Percentiles rank a stretch among this genome's conserved stretches.
These are phyloP conservation scores for Porites rus DNA, from an alignment of 92 coral and sea anemone species.

Conservation along the genomic window DNA sequence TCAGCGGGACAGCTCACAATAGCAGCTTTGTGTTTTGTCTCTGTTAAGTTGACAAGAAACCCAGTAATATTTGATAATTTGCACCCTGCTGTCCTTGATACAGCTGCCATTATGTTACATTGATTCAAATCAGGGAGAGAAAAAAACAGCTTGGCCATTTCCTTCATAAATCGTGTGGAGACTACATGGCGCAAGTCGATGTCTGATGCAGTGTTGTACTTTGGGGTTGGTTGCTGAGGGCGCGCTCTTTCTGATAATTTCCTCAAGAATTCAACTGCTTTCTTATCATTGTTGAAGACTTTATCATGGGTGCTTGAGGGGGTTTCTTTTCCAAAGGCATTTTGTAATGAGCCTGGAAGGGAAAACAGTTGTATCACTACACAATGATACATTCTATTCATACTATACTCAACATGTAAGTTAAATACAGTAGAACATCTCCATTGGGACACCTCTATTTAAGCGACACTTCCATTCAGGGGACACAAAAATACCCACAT, in stretches of 20 bases:
- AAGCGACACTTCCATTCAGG: not conserved
- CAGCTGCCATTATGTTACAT: constrained; percentile 49
- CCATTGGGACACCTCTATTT: not conserved
- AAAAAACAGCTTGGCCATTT: constrained; percentile 68
- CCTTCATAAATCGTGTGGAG: constrained; percentile 54
- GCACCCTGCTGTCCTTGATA: constrained; percentile 52
- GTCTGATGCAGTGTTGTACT: constrained; percentile 4
- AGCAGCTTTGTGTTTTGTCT: constrained; percentile 6
- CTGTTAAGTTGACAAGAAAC: constrained; percentile 39
- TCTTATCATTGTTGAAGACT: not conserved
- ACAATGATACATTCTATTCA: not conserved
- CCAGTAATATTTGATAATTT: constrained; percentile 23
- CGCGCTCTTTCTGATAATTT: constrained; percentile 5
- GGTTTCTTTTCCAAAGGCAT: not conserved
- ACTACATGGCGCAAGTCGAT: constrained; percentile 28
- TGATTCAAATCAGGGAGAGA: constrained; percentile 57
- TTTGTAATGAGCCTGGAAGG: constrained; percentile 25
- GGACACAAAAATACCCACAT: not conserved
- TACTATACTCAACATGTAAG: not conserved
- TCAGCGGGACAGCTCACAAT: constrained; percentile 29
- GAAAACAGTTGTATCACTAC: not conserved
- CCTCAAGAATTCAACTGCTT: not conserved
- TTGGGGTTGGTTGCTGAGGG: not conserved
- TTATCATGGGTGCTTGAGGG: not conserved
- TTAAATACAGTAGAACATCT: too few species aligned